A percentile compares a stretch with the other conserved stretches of the same genome.
Conservation (phyloP, 2,797 vertebrate species). For the Darevskia nairensis region DNA sequence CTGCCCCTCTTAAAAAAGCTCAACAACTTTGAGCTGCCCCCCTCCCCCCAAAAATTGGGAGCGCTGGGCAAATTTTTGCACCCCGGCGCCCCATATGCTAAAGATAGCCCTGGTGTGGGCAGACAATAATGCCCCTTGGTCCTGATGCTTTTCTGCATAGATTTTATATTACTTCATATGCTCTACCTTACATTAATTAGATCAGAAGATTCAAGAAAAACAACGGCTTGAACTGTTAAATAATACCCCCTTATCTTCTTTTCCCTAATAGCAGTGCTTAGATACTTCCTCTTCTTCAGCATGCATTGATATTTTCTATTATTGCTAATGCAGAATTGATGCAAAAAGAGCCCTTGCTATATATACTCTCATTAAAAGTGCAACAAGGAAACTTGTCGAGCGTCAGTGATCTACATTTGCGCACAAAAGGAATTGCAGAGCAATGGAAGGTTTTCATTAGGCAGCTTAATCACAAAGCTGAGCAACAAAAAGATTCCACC, state of each 20-base stretch:
- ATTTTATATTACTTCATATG: neutral
- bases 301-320: constrained; percentile 30
- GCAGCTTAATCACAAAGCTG: constrained; percentile 38
- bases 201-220: neutral
- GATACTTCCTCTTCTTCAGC: neutral
- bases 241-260: neutral
- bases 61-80: too few species aligned
- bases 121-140: too few species aligned
- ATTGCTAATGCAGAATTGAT: constrained; percentile 4
- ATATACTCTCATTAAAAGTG: constrained; percentile 32
- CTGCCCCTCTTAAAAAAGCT: too few species aligned
- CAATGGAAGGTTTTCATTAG: constrained; percentile 48
- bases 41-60: too few species aligned
- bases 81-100: too few species aligned
- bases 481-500: constrained; percentile 35
- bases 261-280: fast-evolving
- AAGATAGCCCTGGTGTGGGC: neutral
- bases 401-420: constrained; percentile 36
- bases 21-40: too few species aligned
- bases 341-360: constrained; percentile 12
- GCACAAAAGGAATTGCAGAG: constrained; percentile 13
- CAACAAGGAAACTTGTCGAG: constrained; percentile 40
- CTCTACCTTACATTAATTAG: neutral
- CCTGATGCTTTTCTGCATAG: neutral
- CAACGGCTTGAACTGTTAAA: neutral